Conservation (phyloP, 1,140 invertebrate genomes). For the Tetraneura akinire region DNA sequence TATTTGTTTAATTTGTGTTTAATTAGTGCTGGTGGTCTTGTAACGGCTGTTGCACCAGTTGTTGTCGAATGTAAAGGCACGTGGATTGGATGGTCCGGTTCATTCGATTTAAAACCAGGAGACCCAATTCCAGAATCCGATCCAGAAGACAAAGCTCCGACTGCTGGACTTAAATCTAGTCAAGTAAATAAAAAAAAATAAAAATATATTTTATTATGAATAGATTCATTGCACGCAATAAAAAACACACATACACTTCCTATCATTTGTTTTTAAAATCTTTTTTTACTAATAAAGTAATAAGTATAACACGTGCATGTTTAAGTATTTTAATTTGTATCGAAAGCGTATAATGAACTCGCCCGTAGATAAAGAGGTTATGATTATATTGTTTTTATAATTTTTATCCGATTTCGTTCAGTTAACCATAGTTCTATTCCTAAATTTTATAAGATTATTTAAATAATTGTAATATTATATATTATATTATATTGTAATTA, state of each 20-base stretch:
- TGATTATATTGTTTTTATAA: not conserved
- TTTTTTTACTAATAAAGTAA: too few species aligned
- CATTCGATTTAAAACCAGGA: constrained; percentile 71
- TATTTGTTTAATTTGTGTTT: not conserved
- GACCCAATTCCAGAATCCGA: constrained; percentile 82
- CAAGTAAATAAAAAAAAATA: constrained; percentile 64
- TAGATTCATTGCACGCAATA: too few species aligned
- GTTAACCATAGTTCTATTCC: not conserved
- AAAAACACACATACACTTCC: too few species aligned
- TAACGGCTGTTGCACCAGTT: constrained; percentile 86
- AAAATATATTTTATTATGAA: too few species aligned
- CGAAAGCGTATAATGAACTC: not conserved
- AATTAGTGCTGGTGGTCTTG: constrained; percentile 78
- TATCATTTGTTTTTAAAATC: too few species aligned
- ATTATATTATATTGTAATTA: constrained; percentile 2
- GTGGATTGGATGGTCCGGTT: constrained; percentile 89
- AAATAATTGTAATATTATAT: not conserved
- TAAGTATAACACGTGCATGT: too few species aligned
- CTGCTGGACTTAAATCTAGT: constrained; percentile 76
- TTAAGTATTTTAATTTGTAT: not conserved
- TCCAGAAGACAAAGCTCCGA: constrained; percentile 79
- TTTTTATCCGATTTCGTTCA: not conserved
- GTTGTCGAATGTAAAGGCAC: constrained; percentile 80
- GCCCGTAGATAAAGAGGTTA: not conserved
- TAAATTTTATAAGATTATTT: not conserved